Conservation (phyloP, 2,888 invertebrate species). For the Falcaria lacertinaria region DNA sequence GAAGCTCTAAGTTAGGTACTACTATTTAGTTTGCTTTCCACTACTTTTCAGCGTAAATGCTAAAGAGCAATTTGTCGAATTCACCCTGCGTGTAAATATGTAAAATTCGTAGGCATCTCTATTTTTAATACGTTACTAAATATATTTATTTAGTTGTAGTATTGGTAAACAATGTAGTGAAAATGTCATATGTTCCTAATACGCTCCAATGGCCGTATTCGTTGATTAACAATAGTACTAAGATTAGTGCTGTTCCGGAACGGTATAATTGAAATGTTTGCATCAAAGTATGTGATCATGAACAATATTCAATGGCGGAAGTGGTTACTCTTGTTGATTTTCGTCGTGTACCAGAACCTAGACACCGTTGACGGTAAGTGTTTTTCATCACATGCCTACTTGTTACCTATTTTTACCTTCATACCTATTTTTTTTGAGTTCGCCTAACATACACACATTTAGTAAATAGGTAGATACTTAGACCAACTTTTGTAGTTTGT, state of each 20-base stretch:
- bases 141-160: too few relatives aligned
- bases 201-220: slow-evolving; percentile 59
- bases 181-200: slow-evolving; percentile 51
- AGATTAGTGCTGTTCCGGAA: slow-evolving; percentile 48
- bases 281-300: slow-evolving; percentile 52
- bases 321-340: slow-evolving; percentile 53
- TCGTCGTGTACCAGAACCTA: slow-evolving; percentile 44
- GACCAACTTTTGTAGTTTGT: too few relatives aligned
- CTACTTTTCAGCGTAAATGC: too few relatives aligned
- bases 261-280: slow-evolving; percentile 51
- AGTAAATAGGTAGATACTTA: not conserved
- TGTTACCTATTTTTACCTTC: slow-evolving; percentile 6
- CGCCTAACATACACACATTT: not conserved
- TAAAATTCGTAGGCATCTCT: too few relatives aligned
- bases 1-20: slow-evolving; percentile 20
- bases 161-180: slow-evolving; percentile 13
- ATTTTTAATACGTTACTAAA: too few relatives aligned
- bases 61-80: too few relatives aligned
- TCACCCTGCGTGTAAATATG: too few relatives aligned
- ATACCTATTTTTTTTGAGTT: not conserved
- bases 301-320: slow-evolving; percentile 49
- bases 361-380: slow-evolving; percentile 57
- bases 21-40: too few relatives aligned
- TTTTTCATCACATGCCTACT: slow-evolving; percentile 16
- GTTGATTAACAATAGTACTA: slow-evolving; percentile 52